Evolutionary conservation across 1,140 invertebrate genomes (phyloP), one percentile per base, ranked within the genome.

Genomic region (Bombus breviceps): DNA sequence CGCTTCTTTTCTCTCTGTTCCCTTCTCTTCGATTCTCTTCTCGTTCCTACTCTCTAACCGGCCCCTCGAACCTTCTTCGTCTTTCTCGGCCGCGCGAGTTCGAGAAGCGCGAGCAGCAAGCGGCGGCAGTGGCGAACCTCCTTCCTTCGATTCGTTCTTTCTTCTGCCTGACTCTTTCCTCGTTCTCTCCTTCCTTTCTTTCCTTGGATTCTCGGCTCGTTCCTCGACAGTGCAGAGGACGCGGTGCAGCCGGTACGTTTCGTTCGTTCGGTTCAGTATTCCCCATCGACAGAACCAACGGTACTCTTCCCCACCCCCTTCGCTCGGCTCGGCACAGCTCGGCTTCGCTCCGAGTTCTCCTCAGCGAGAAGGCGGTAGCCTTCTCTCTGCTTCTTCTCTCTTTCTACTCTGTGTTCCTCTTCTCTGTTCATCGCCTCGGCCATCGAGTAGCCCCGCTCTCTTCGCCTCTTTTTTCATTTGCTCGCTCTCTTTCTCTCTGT

Each of bases 201-300:
- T 75, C n/a, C 79, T n/a, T 75, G 87, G 81, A 75, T 83, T 86
- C 64, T 71, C 57, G 75, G 62, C 86, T 82, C 75, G 73, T 83
- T 88, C 80, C 62, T 74, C 80, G 57, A 86, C 86, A 87, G 86
- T 86, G 86, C 75, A 82, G 73, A 78, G 77, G 47, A 84, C 37
- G 62, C 77, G 87, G 81, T 86, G 83, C 82, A 85, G 88, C 77
- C 78, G 81, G 68, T 86, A 85, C 86, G 91, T 91, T 91, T 81
- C 84, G 87, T 89, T 89, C 66, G 88, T 87, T 86, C 86, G 88
- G 88, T 92, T 93, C 93, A 92, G 92, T 93, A 94, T 94, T 94
- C 94, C 91, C 93, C 91, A 93, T 93, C 92, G 92, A 93, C 92
- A 93, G 92, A 91, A 93, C 82, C 94, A 94, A 94, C 94, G 94